A percentile compares a stretch with the other conserved stretches of the same genome.
Conservation (phyloP, 2,888 invertebrate genomes). For the Drosophila formosana region DNA sequence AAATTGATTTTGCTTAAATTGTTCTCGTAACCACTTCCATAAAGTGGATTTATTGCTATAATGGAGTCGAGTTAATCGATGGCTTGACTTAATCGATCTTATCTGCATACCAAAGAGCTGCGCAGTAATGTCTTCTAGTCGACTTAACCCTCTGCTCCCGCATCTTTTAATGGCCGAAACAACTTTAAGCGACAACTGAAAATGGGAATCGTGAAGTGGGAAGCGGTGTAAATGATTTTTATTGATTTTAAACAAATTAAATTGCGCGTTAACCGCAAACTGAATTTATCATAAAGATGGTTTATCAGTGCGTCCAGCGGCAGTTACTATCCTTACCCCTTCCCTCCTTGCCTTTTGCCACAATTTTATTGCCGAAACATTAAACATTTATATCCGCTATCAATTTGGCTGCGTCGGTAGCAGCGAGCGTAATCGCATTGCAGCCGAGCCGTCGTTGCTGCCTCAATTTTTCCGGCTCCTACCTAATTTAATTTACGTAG, state of each 20-base stretch:
- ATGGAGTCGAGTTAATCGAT: too few relatives aligned
- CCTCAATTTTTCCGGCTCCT: slow-evolving; percentile 62
- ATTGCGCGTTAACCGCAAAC: slow-evolving; percentile 77
- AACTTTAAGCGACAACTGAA: background rate
- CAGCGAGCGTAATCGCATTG: slow-evolving; percentile 74
- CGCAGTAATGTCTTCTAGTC: background rate
- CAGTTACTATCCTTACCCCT: slow-evolving; percentile 9
- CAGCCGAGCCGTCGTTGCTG: slow-evolving; percentile 25
- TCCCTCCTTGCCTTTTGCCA: slow-evolving; percentile 46
- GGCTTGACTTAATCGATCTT: background rate
- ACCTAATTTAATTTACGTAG: slow-evolving; percentile 79
- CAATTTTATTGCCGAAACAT: slow-evolving; percentile 80
- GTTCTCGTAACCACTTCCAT: too few relatives aligned
- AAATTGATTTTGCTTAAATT: too few relatives aligned
- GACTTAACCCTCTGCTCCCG: background rate
- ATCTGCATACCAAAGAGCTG: background rate
- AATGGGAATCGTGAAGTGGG: background rate
- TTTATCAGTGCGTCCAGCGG: slow-evolving; percentile 62
- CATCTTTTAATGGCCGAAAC: background rate
- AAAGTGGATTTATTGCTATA: too few relatives aligned
- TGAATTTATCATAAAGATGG: slow-evolving; percentile 78
- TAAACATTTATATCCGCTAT: slow-evolving; percentile 81
- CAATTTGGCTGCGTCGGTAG: slow-evolving; percentile 71
- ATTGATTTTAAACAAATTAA: slow-evolving; percentile 80
- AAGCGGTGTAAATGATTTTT: slow-evolving; percentile 65